phyloP scores from a whole-genome alignment of 2,888 invertebrate genomes.

The Glaucopsyche alexis region DNA sequence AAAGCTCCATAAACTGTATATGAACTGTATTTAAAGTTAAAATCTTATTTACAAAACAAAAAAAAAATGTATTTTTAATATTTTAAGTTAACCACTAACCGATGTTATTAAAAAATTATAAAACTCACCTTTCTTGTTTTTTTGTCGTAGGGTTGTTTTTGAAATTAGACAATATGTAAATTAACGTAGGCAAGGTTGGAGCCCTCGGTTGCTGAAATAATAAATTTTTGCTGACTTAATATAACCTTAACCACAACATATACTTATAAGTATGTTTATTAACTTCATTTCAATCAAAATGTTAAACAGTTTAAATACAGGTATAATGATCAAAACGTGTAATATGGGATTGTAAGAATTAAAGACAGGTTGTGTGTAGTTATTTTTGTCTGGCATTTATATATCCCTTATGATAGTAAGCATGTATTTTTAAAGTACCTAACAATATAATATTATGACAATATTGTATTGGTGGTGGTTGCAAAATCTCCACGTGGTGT shows the following conservation, averaged over 20 bases:
- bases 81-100: too few species aligned
- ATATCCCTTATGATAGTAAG: background rate
- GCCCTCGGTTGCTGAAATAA: slow-evolving; percentile 79
- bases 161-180: slow-evolving; percentile 80
- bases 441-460: too few species aligned
- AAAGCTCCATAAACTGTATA: too few species aligned
- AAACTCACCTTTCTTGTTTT: slow-evolving; percentile 38
- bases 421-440: slow-evolving; percentile 1
- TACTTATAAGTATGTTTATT: too few species aligned
- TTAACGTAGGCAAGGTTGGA: slow-evolving; percentile 83
- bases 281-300: too few species aligned
- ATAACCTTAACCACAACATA: too few species aligned
- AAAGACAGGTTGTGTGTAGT: background rate
- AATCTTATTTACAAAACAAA: too few species aligned
- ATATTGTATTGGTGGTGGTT: slow-evolving; percentile 45
- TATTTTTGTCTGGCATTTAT: background rate
- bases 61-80: too few species aligned
- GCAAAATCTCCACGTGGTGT: slow-evolving; percentile 59
- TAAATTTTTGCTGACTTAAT: slow-evolving; percentile 33
- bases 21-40: too few species aligned
- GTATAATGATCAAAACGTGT: background rate
- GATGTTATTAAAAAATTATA: slow-evolving; percentile 32
- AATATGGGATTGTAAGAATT: background rate
- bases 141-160: slow-evolving; percentile 59
- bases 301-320: too few species aligned